Evolutionary conservation across 2,113 vertebrate genomes (phyloP).

Genomic region (Xyrauchen texanus): DNA sequence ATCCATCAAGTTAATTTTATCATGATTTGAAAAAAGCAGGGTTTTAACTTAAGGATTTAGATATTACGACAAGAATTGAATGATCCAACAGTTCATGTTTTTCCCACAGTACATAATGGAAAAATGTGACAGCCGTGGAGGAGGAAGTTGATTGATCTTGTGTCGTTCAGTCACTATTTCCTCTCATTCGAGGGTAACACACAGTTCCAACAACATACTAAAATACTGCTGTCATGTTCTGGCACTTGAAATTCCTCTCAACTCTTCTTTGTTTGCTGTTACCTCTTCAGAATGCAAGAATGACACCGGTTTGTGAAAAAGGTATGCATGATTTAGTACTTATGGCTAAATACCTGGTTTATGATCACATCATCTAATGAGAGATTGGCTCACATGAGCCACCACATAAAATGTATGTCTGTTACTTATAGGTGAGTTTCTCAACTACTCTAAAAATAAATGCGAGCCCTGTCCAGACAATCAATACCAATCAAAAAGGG

Average conservation of each 20-base stretch:
- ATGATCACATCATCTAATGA: background rate
- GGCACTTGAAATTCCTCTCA: slow-evolving; percentile 1
- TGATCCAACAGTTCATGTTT: slow-evolving; percentile 15
- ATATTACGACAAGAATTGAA: background rate
- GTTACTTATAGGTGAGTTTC: background rate
- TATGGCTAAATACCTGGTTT: background rate
- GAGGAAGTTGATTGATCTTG: background rate
- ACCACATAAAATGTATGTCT: background rate
- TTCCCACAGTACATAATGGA: background rate
- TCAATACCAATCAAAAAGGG: background rate
- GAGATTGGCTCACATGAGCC: background rate
- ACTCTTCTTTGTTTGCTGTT: slow-evolving; percentile 16
- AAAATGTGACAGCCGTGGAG: background rate
- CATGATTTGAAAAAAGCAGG: no score
- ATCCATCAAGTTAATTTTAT: no score
- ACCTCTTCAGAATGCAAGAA: background rate
- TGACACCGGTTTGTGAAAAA: background rate
- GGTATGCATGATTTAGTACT: slow-evolving; percentile 11
- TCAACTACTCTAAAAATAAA: fast-evolving
- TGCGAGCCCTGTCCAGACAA: background rate
- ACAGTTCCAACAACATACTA: background rate
- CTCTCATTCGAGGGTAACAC: background rate
- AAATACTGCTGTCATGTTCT: slow-evolving; percentile 5
- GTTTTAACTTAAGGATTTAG: background rate
- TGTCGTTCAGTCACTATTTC: background rate